Evolutionary conservation across 2,888 invertebrate species (phyloP).

Genomic region (Pteria penguin): DNA sequence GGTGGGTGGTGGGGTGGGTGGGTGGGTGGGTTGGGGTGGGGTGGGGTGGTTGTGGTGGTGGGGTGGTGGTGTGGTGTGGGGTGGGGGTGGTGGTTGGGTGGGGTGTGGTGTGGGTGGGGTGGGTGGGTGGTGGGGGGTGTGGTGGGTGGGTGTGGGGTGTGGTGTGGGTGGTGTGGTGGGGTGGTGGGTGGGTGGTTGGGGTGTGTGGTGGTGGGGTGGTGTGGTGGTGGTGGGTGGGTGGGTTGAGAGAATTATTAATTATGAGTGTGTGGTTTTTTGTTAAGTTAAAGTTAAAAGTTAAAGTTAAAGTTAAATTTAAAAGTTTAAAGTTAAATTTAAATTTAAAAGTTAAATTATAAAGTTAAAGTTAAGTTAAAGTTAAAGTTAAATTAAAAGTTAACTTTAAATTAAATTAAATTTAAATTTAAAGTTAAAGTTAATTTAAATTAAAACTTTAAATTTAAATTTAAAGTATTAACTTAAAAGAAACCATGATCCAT

Average conservation of each 20-base stretch:
- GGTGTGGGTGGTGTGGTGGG: constrained; percentile 48
- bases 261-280: too few relatives aligned
- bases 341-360: too few relatives aligned
- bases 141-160: constrained; percentile 46
- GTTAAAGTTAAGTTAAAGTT: too few relatives aligned
- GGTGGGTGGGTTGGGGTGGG: constrained; percentile 17
- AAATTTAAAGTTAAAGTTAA: too few relatives aligned
- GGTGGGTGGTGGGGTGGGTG: constrained; percentile 44
- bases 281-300: constrained; percentile 39
- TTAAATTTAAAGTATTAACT: too few relatives aligned
- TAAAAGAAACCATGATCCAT: too few relatives aligned
- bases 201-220: constrained; percentile 43
- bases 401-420: too few relatives aligned
- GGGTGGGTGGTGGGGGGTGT: constrained; percentile 40
- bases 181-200: constrained; percentile 50
- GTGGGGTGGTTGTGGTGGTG: constrained; percentile 18
- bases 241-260: too few relatives aligned
- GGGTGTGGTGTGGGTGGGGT: constrained; percentile 47
- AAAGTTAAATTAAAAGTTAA: too few relatives aligned
- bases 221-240: constrained; percentile 38
- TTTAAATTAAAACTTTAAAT: too few relatives aligned
- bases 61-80: constrained; percentile 38
- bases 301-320: constrained; percentile 43
- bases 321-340: too few relatives aligned
- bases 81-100: constrained; percentile 52